These are phyloP conservation scores for Pristionchus exspectatus DNA, from an alignment of 2,888 invertebrate genomes.

Conservation along the genomic window DNA sequence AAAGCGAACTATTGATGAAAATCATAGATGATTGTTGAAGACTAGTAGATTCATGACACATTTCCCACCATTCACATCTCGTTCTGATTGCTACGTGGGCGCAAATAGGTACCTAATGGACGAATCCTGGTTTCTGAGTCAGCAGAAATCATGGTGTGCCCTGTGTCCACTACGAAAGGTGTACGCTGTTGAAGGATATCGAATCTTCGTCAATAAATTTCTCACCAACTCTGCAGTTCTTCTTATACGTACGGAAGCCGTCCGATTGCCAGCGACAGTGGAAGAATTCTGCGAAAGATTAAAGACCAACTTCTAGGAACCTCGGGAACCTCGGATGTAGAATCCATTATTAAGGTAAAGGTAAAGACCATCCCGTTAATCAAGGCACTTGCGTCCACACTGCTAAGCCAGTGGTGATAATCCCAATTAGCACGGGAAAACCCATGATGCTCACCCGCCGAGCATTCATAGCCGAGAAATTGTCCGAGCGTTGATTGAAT, in stretches of 20 bases:
- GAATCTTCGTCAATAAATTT: neutral
- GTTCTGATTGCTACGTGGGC: neutral
- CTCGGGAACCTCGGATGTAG: too few relatives aligned
- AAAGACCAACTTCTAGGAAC: neutral
- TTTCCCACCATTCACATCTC: neutral
- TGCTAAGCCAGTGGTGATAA: too few relatives aligned
- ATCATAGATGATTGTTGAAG: neutral
- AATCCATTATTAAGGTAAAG: too few relatives aligned
- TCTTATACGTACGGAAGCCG: conserved; percentile 77
- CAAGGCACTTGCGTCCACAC: too few relatives aligned
- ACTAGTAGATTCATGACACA: neutral
- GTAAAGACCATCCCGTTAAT: too few relatives aligned
- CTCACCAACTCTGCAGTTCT: conserved; percentile 69
- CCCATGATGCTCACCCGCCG: conserved; percentile 72
- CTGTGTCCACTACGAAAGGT: neutral
- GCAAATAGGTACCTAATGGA: neutral
- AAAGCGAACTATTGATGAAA: too few relatives aligned
- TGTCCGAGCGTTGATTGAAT: conserved; percentile 74
- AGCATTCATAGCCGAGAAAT: conserved; percentile 77
- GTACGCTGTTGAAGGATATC: too few relatives aligned
- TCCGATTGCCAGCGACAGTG: conserved; percentile 73
- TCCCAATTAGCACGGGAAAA: conserved; percentile 57
- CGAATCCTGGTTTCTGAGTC: neutral
- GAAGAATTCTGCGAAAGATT: conserved; percentile 47
- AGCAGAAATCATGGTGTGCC: neutral